A percentile compares a stretch with the other conserved stretches of the same genome.
Conservation (phyloP, 2,113 vertebrate genomes). For the Nycticorax nycticorax region DNA sequence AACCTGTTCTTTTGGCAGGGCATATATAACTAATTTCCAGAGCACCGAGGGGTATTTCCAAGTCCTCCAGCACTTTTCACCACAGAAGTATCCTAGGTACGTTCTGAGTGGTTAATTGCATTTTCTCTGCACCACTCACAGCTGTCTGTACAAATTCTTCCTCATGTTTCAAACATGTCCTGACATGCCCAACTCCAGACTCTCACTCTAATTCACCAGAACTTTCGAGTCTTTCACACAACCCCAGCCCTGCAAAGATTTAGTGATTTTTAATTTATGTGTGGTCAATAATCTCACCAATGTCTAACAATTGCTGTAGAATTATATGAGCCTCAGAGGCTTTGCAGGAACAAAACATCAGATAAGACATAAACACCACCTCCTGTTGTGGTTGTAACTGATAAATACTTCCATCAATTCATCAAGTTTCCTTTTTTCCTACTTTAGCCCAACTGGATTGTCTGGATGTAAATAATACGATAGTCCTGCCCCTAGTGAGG, state of each 20-base stretch:
- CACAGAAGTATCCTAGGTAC: not conserved
- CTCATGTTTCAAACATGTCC: not conserved
- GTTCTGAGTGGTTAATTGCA: not conserved
- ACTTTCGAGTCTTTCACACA: not conserved
- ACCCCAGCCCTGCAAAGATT: not conserved
- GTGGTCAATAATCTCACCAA: not conserved
- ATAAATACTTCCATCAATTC: not conserved
- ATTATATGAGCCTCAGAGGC: not conserved
- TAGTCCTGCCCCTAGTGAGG: not conserved
- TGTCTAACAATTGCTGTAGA: not conserved
- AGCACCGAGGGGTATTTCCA: not conserved
- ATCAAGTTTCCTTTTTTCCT: not conserved
- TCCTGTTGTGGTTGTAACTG: not conserved
- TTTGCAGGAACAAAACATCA: not conserved
- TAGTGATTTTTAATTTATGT: not conserved
- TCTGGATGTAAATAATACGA: not conserved
- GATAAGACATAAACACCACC: rapidly evolving
- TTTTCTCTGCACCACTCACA: not conserved
- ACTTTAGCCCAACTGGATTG: not conserved
- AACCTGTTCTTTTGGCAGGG: not conserved
- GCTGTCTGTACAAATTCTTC: not conserved
- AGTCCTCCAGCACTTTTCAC: not conserved
- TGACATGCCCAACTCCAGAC: not conserved
- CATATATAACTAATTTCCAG: not conserved
- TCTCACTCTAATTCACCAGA: not conserved